Conservation (phyloP, 2,888 invertebrate genomes). For the Ctenicera cuprea region DNA sequence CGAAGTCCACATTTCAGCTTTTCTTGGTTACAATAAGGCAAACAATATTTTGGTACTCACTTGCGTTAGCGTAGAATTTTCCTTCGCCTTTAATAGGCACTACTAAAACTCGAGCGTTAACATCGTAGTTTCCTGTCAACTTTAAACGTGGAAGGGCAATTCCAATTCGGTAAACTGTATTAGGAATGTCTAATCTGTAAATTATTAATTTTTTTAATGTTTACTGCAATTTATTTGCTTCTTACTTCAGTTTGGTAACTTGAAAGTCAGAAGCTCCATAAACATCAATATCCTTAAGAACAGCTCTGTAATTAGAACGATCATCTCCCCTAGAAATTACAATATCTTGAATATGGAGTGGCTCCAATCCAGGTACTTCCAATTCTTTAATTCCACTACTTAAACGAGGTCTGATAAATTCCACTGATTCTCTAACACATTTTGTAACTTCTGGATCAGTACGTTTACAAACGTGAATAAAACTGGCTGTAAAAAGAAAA, state of each 20-base stretch:
- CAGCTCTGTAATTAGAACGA: constrained; percentile 71
- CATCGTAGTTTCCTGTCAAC: constrained; percentile 76
- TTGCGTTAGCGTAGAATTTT: constrained; percentile 76
- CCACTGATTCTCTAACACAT: constrained; percentile 79
- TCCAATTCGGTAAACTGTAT: constrained; percentile 72
- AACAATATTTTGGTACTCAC: constrained; percentile 67
- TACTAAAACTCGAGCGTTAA: constrained; percentile 76
- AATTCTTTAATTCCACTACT: constrained; percentile 80
- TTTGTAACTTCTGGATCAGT: constrained; percentile 78
- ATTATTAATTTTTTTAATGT: not conserved
- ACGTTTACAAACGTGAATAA: constrained; percentile 79
- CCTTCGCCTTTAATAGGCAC: constrained; percentile 78
- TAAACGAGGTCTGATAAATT: constrained; percentile 77
- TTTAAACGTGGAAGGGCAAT: constrained; percentile 75
- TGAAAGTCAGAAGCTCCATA: constrained; percentile 75
- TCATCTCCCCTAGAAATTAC: constrained; percentile 77
- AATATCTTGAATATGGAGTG: constrained; percentile 78
- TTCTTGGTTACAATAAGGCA: too few relatives aligned
- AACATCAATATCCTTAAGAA: constrained; percentile 74
- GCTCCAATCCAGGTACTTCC: constrained; percentile 81
- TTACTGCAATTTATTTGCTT: constrained; percentile 42
- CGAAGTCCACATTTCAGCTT: too few relatives aligned
- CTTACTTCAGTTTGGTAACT: constrained; percentile 75
- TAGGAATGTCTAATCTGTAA: constrained; percentile 75
- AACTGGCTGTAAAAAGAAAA: constrained; percentile 75